Conservation (phyloP, 2,888 invertebrate species). For the Cryptops parisi region DNA sequence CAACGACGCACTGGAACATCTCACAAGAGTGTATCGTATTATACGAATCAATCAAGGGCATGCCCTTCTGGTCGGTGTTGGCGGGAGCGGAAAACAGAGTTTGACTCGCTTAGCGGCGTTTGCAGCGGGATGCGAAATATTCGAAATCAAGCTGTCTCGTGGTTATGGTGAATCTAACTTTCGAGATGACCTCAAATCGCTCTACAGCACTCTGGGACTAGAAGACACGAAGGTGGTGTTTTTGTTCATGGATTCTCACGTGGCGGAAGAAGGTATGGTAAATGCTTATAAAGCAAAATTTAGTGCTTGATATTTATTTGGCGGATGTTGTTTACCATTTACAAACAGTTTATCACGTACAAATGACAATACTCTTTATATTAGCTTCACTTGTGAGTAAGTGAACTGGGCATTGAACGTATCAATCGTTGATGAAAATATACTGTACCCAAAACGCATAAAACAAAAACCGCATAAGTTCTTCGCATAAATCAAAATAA, state of each 20-base stretch:
- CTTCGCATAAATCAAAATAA: too few relatives aligned
- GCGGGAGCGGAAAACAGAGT: slow-evolving; percentile 76
- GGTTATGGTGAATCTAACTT: slow-evolving; percentile 71
- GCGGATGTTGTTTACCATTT: not conserved
- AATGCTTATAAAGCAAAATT: too few relatives aligned
- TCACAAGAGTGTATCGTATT: slow-evolving; percentile 72
- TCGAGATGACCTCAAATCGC: slow-evolving; percentile 68
- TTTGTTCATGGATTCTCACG: slow-evolving; percentile 68
- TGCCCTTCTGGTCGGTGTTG: slow-evolving; percentile 70
- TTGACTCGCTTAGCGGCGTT: slow-evolving; percentile 65
- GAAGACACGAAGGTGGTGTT: slow-evolving; percentile 66
- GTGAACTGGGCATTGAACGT: too few relatives aligned
- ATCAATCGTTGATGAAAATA: too few relatives aligned
- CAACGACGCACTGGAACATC: slow-evolving; percentile 79
- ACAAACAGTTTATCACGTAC: not conserved
- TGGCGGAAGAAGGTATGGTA: slow-evolving; percentile 38
- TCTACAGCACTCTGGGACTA: slow-evolving; percentile 61
- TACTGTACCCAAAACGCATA: too few relatives aligned
- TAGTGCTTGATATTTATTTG: not conserved
- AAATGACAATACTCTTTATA: too few relatives aligned
- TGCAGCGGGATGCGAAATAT: slow-evolving; percentile 66
- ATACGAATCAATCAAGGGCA: slow-evolving; percentile 72
- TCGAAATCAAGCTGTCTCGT: slow-evolving; percentile 66
- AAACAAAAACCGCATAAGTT: too few relatives aligned
- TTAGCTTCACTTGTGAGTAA: too few relatives aligned